Evolutionary conservation across 2,888 invertebrate species (phyloP), one percentile per base, ranked within the genome.

Genomic region (Nebria brevicollis): DNA sequence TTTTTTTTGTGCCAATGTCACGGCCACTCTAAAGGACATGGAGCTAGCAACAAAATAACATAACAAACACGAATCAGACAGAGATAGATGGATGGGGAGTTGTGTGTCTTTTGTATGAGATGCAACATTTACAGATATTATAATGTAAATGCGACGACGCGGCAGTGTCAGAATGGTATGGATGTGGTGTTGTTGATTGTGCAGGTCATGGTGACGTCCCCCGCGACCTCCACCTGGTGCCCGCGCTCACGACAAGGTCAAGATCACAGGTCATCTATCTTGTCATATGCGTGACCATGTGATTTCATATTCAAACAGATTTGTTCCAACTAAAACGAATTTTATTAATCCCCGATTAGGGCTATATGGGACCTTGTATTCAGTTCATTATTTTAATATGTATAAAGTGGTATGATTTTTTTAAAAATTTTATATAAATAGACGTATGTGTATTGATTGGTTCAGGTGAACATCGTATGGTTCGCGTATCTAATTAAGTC

Each of bases 401-500:
- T 20, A 20, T 20, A 20, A 20, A 20, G 20, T 20, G 20, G 20
- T 20, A 20, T 20, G 20, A 20, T 20, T 20, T 20, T 20, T 20
- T 20, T 20, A 20, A 20, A 20, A n/a, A n/a, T n/a, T 20, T 20
- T 20, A 20, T 20, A 20, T 20, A 20, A 20, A 20, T 43, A 66
- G 20, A 68, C 6, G 70, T 70, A 70, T 34, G 70, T 20, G 25
- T 25, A 26, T 26, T 20, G 25, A 70, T 70, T 70, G 34, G 34
- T 26, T 20, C 70, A 25, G 54, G 13, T 70, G 70, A 26, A 70
- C 42, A 42, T 34, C n/a, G 43, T 8, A 11, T n/a, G 2, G 13
- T 75, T 75, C 75, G 64, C 75, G 75, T 75, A 66, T 76, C 26
- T 66, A 76, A 76, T 76, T 76, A 76, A 76, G 66, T 76, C 66